Base-by-base conservation (phyloP, 2,888 invertebrate species). In the Watsonalla binaria region DNA sequence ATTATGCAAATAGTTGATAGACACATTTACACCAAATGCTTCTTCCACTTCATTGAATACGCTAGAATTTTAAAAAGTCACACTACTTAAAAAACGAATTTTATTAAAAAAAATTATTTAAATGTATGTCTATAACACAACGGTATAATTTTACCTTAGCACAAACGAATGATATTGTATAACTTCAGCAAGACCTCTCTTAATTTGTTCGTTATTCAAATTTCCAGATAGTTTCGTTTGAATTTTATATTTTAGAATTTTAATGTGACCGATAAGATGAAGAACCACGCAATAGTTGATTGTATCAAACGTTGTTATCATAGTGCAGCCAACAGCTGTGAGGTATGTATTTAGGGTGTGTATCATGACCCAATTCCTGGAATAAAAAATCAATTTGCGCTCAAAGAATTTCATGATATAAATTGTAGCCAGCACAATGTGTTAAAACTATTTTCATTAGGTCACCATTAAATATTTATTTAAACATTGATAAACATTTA, bases 211-310 rank as follows among this genome's bases (percentile, higher is more conserved):
- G 4, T 75, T 59, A n/a, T 53, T 64, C 52, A 67, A 53, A 47
- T 53, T 37, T 2, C 52, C 54, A 5, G 48, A 45, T 46, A 74
- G 65, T 6, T 57, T 56, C 0, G 58, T 62, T 52, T 55, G 60
- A 7, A 80, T 60, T 48, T 54, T 63, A 13, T 77, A 46, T 49
- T 72, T 77, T 33, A 78, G 57, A 47, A 76, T 65, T 13, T 72
- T 58, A 13, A 80, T 68, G 52, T 80, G 79, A 0, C 75, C 76
- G 39, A 74, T 70, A 4, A 80, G 50, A 58, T 80, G 73, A 47
- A 68, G 74, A 14, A 78, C 54, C 49, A 73, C 61, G 0, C 67
- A 61, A n/a, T 74, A 67, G 45, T 70, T 73, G 5, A 70, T 54
- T 6, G 65, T 60, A 55, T 76, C 75, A 46, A 67, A 76, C 0